Conservation (phyloP, 1,140 invertebrate species). For the Cheumatopsyche charites region DNA sequence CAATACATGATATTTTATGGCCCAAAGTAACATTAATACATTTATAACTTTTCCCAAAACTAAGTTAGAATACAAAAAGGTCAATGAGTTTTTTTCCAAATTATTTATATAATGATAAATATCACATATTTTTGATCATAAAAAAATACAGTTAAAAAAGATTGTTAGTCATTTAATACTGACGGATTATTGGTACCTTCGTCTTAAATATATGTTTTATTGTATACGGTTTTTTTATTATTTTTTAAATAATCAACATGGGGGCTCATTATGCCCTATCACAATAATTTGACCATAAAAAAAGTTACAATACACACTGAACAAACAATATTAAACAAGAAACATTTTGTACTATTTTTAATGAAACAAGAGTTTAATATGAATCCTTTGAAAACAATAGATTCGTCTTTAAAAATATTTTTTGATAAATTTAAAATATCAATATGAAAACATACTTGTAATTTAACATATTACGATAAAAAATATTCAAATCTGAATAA, state of each 20-base stretch:
- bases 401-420: no score
- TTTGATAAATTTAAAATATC: no score
- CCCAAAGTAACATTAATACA: no score
- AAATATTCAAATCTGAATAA: background rate
- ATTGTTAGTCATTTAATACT: slow-evolving; percentile 15
- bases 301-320: no score
- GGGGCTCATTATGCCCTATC: background rate
- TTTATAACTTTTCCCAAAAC: no score
- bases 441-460: no score
- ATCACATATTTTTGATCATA: background rate
- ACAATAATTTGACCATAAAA: background rate
- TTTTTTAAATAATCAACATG: background rate
- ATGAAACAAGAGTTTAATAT: background rate
- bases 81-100: no score
- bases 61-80: no score
- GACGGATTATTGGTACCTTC: background rate
- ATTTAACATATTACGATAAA: no score
- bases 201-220: background rate
- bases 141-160: background rate
- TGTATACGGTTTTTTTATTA: background rate
- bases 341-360: background rate
- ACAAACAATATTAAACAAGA: no score
- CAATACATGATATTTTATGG: no score
- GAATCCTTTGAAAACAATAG: no score
- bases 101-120: background rate